A percentile compares a stretch with the other conserved stretches of the same genome.
Evolutionary conservation across 2,888 invertebrate genomes (phyloP).

Genomic region (Germaria angustata): DNA sequence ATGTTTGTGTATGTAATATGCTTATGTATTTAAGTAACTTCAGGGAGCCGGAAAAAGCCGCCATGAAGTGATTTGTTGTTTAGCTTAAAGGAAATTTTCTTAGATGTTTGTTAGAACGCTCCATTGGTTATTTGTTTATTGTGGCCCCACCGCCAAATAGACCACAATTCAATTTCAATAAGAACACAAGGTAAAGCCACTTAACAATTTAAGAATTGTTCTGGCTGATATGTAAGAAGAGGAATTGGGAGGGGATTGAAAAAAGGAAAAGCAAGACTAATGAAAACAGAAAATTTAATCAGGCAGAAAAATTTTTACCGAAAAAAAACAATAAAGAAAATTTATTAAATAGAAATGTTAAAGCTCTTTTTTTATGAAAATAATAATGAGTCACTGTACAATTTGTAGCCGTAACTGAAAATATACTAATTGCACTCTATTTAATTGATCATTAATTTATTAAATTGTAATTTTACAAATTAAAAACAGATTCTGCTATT

Average conservation of each 20-base stretch:
- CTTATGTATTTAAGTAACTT: slow-evolving; percentile 22
- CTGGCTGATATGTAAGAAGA: not conserved
- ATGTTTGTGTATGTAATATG: not conserved
- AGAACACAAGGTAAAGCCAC: slow-evolving; percentile 42
- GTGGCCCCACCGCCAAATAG: not conserved
- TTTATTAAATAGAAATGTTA: too few species aligned
- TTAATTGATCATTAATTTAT: too few species aligned
- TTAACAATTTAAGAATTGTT: slow-evolving; percentile 43
- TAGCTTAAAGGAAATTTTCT: slow-evolving; percentile 37
- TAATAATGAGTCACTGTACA: too few species aligned
- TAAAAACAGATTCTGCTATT: too few species aligned
- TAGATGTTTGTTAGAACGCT: not conserved
- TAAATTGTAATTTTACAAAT: too few species aligned
- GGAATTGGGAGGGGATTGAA: slow-evolving; percentile 53
- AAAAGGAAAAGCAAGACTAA: slow-evolving; percentile 16
- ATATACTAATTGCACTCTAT: too few species aligned
- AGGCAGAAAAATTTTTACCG: slow-evolving; percentile 31
- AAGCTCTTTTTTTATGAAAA: too few species aligned
- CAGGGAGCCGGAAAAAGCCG: slow-evolving; percentile 58
- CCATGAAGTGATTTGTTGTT: slow-evolving; percentile 59
- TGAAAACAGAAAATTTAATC: slow-evolving; percentile 47
- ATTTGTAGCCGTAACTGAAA: too few species aligned
- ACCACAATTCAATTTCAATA: not conserved
- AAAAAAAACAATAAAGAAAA: too few species aligned
- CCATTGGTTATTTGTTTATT: slow-evolving; percentile 1